These are phyloP conservation scores for Nothoprocta perdicaria DNA, from an alignment of 2,113 vertebrate species.

Conservation along the genomic window DNA sequence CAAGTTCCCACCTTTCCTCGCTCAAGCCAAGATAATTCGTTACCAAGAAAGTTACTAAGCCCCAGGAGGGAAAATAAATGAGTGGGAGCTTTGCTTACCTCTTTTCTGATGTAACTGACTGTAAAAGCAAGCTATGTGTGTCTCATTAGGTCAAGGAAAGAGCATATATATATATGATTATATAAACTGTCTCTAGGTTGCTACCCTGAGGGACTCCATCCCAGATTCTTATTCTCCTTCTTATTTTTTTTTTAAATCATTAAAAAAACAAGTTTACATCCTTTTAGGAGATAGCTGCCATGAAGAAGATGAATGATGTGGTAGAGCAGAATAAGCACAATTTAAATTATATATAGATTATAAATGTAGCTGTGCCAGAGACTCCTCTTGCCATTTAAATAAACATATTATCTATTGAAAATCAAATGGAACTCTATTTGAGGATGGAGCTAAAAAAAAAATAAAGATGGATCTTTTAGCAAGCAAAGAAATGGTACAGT, in stretches of 20 bases:
- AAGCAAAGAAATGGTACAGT: neutral
- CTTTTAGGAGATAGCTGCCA: neutral
- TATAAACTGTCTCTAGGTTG: neutral
- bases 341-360: neutral
- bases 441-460: neutral
- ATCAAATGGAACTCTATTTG: neutral
- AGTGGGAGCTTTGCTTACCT: neutral
- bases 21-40: neutral
- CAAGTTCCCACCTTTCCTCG: neutral
- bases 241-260: neutral
- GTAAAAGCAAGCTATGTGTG: neutral
- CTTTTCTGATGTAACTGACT: neutral
- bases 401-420: neutral
- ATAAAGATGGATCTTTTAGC: neutral
- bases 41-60: neutral
- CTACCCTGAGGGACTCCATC: neutral
- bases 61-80: neutral
- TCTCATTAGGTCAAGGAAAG: neutral
- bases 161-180: neutral
- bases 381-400: neutral
- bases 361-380: neutral
- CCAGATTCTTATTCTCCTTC: neutral
- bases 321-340: neutral
- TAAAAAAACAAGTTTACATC: neutral
- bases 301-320: neutral